Evolutionary conservation across 1,140 invertebrate genomes (phyloP), one percentile per base, ranked within the genome.

Genomic region (Dendrolimus kikuchii): DNA sequence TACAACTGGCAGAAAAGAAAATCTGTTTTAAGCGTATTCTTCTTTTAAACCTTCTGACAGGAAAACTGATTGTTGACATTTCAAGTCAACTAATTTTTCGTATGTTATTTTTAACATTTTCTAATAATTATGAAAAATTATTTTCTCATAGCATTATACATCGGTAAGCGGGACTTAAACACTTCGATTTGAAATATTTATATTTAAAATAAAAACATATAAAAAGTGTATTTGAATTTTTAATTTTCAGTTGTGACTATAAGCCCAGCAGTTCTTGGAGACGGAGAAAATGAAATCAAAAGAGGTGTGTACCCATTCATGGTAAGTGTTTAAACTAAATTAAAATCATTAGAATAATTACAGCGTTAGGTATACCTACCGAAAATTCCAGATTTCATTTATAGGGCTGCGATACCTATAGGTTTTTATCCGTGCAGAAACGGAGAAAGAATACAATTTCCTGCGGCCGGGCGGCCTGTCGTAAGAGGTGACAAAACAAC

Each of bases 41-140:
- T 79, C 76, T 81, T 82, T 81, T 68, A 59, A 81, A 81, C 61
- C 48, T 42, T 50, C 48, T 76, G 77, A 71, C 77, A 81, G 56
- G 63, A 56, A 46, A 51, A 51, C 47, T 38, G 23, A 44, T 57
- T 58, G 55, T 60, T 64, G 57, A 60, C 58, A 62, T 53, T 63
- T 62, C 61, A 63, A 57, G 70, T 62, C 62, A 64, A 49, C 60
- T 55, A 60, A 50, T 62, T 64, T 71, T 65, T 66, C 49, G 50
- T 61, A 57, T 49, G 42, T 45, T 56, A 6, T 56, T 56, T 56
- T 59, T 66, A 48, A 62, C 40, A 61, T 47, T 59, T 51, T 61
- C 59, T 51, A 57, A 54, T 51, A 68, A 73, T 70, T 69, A 77
- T 81, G 77, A 60, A 60, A 23, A 23, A 23, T 23, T 23, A 23